Evolutionary conservation across 2,113 vertebrate genomes (phyloP).

Genomic region (Octodon degus): DNA sequence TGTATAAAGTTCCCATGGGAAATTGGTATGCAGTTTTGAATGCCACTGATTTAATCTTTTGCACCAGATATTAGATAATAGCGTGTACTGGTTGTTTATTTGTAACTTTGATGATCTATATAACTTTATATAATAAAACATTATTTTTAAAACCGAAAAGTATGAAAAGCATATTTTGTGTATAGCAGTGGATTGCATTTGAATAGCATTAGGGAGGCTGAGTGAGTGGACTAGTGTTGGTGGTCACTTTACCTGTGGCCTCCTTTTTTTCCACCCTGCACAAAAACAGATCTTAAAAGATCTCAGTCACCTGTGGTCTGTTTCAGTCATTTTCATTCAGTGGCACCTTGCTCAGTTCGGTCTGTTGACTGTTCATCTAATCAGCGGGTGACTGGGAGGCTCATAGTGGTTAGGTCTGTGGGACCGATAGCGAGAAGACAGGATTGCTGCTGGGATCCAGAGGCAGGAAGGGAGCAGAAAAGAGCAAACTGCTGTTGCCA

Average conservation of each 20-base stretch:
- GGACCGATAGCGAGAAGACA: background rate
- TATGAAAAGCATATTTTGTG: background rate
- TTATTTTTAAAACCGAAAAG: background rate
- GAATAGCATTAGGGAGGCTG: background rate
- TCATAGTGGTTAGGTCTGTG: background rate
- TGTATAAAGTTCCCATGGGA: background rate
- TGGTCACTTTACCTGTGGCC: background rate
- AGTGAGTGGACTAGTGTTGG: background rate
- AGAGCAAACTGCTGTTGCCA: background rate
- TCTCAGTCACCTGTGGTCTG: background rate
- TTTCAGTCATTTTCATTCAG: background rate
- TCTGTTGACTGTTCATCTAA: background rate
- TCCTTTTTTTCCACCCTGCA: background rate
- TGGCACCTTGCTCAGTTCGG: background rate
- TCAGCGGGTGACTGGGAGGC: background rate
- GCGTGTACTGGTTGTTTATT: background rate
- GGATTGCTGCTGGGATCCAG: background rate
- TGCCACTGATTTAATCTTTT: background rate
- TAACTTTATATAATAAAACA: constrained; percentile 26
- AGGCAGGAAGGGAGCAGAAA: background rate
- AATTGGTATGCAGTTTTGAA: background rate
- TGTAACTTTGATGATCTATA: background rate
- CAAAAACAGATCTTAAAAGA: background rate
- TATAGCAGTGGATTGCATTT: background rate
- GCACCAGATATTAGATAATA: background rate